Evolutionary conservation across 2,888 invertebrate genomes (phyloP), one percentile per base, ranked within the genome.

Genomic region (Autographa pulchrina): DNA sequence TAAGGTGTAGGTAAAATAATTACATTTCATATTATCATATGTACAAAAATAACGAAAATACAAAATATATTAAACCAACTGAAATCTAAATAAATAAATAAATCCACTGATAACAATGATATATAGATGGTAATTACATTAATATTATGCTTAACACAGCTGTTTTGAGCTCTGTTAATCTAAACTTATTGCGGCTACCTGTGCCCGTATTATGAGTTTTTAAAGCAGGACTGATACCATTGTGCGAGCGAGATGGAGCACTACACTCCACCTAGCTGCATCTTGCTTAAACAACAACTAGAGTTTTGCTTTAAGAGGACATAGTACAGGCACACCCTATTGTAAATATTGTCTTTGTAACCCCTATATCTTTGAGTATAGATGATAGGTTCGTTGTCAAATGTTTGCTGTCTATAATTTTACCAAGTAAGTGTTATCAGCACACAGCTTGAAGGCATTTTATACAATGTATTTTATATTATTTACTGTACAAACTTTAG

Each of bases 81-180:
- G n/a, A n/a, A n/a, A n/a, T n/a, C n/a, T n/a, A n/a, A n/a, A n/a
- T n/a, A n/a, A n/a, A n/a, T n/a, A n/a, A n/a, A 54, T 54, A 54
- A 18, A 38, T 38, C 13, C 18, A 52, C 13, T 18, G 52, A 52
- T 52, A 52, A 52, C 62, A 9, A 11, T 11, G 32, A n/a, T 35
- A 62, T 35, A 20, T 52, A 1, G 35, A 18, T 54, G 16, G 5
- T 18, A 38, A 54, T 35, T 5, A 56, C 54, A 64, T 35, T 14
- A 64, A 18, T 64, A 35, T 35, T 32, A 14, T 32, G 35, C 32
- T 52, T 52, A 64, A 18, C 63, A 54, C 52, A 54, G 18, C 35
- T 6, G 63, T 54, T 64, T 54, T 64, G 54, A 18, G 13, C 52
- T 31, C n/a, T 13, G 18, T n/a, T n/a, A n/a, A 18, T 18, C 35